Base-by-base conservation (phyloP, 2,797 vertebrate genomes). In the Coluber constrictor region DNA sequence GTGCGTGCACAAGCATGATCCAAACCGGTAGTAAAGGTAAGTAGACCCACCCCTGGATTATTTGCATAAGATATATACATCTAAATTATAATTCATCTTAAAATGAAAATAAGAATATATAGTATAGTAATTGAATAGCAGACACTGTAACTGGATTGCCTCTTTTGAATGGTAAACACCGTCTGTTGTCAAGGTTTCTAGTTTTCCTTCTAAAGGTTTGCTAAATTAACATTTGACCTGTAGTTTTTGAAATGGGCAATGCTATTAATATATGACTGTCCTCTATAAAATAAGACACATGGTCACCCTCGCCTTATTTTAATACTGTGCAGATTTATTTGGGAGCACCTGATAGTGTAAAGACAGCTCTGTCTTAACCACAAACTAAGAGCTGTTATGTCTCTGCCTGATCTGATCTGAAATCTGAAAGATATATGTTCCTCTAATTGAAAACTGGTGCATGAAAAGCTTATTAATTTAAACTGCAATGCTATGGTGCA, bases 371-470 rank as follows among this genome's bases (percentile, higher is more conserved):
- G 18, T 60, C 2, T 27, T 4, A 87, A 0, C 66, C 51, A 0
- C 0, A 15, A 55, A 79, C 79, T 0, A n/a, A 29, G 88, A 2
- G 0, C 86, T 29, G 5, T 93, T 93, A 51, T n/a, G 37, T 90
- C 74, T 43, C 43, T 0, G 51, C 88, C 91, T 1, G 87, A 0
- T 43, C n/a, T 10, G 23, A 89, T 88, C 92, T 90, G 2, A 91
- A 91, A 95, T 0, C 60, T 43, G 54, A 93, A n/a, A 92, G 88
- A 74, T 0, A 0, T 0, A 0, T 23, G 89, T 47, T 55, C 79
- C 66, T 94, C 91, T 89, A 95, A 95, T 93, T 94, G 95, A 94
- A 95, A 92, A 92, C 93, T 91, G 1, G 95, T 16, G 88, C 91
- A 10, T 92, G 92, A 5, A 23, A 94, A 93, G 94, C 93, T 95